Conservation (phyloP, 2,888 invertebrate genomes). For the Pterostichus niger region DNA sequence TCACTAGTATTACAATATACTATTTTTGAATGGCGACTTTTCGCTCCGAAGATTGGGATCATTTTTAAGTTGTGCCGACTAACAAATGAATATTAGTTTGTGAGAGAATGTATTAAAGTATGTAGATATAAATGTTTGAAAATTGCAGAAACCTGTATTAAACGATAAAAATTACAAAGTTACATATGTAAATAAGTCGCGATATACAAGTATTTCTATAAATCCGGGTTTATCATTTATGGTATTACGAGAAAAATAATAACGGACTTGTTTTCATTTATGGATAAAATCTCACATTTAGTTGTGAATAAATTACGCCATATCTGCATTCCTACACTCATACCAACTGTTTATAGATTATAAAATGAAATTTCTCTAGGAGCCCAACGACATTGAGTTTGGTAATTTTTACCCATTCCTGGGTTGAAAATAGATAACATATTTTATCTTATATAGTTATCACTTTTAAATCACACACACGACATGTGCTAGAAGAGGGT, state of each 20-base stretch:
- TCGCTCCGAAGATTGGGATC: no score
- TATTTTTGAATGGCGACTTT: no score
- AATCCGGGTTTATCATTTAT: slow-evolving; percentile 41
- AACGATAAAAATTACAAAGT: slow-evolving; percentile 31
- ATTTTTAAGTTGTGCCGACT: no score
- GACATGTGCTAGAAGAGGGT: no score
- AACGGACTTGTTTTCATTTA: slow-evolving; percentile 44
- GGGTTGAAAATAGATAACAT: no score
- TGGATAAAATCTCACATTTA: slow-evolving; percentile 47
- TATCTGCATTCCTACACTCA: slow-evolving; percentile 36
- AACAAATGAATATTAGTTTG: no score
- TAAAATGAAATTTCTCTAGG: neutral
- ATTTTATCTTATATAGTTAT: no score
- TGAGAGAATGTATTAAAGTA: no score
- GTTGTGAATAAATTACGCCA: slow-evolving; percentile 27
- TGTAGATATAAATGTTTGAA: slow-evolving; percentile 6
- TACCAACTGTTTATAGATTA: slow-evolving; percentile 14
- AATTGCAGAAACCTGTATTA: slow-evolving; percentile 3
- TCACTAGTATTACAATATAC: no score
- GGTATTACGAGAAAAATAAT: slow-evolving; percentile 47
- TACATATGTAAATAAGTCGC: slow-evolving; percentile 42
- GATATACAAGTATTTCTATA: slow-evolving; percentile 38
- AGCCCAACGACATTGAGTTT: no score
- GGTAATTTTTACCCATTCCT: no score
- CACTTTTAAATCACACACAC: no score